Conservation (phyloP, 2,888 invertebrate species). For the Macrophya annulata region DNA sequence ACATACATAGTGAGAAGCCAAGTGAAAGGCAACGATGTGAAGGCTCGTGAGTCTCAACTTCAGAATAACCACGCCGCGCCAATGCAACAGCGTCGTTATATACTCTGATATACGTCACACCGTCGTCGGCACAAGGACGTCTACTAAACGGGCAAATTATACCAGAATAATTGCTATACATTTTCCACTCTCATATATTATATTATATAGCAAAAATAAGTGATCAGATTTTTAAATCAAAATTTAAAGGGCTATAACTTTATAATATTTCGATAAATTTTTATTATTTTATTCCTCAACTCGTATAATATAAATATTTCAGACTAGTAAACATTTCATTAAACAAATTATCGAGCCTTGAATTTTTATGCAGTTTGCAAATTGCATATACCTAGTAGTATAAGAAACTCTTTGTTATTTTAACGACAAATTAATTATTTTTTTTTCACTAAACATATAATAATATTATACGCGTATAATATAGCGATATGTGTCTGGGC, state of each 20-base stretch:
- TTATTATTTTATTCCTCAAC: not conserved
- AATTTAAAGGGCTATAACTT: not conserved
- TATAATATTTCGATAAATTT: not conserved
- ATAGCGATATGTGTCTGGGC: constrained; percentile 60
- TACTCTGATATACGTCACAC: constrained; percentile 66
- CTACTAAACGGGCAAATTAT: constrained; percentile 74
- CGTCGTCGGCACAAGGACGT: constrained; percentile 72
- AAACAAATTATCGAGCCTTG: not conserved
- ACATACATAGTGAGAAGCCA: constrained; percentile 10
- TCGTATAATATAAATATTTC: no score
- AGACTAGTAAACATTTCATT: not conserved
- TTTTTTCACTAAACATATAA: constrained; percentile 46
- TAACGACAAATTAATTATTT: constrained; percentile 63
- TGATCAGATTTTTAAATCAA: not conserved
- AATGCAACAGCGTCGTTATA: constrained; percentile 48
- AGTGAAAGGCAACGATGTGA: constrained; percentile 53
- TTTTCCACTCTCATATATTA: not conserved
- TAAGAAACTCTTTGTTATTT: constrained; percentile 49
- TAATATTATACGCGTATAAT: constrained; percentile 25
- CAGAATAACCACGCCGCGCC: constrained; percentile 7
- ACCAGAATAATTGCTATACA: constrained; percentile 69
- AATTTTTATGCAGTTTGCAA: not conserved
- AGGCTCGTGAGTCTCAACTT: constrained; percentile 29
- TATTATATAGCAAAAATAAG: not conserved
- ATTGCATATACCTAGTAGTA: not conserved